phyloP scores from a whole-genome alignment of 1,140 invertebrate species.

The Drosophila gunungcola region DNA sequence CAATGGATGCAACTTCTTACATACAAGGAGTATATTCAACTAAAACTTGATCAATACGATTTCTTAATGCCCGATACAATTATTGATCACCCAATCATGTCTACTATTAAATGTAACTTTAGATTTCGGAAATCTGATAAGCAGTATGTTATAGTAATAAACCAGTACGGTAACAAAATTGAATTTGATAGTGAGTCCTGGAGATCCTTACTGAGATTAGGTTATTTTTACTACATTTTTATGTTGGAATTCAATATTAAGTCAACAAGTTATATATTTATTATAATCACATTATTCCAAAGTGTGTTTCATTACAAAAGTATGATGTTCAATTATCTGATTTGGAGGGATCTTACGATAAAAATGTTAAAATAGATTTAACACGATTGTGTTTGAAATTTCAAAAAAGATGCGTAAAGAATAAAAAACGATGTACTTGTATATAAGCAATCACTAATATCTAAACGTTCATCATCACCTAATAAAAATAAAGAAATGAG shows the following conservation, averaged over 20 bases:
- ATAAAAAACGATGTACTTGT: too few relatives aligned
- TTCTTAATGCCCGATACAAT: background rate
- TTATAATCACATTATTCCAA: slow-evolving; percentile 5
- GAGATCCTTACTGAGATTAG: slow-evolving; percentile 3
- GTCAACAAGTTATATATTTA: background rate
- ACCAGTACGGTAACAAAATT: background rate
- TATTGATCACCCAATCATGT: background rate
- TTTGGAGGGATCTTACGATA: background rate
- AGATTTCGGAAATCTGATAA: background rate
- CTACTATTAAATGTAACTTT: background rate
- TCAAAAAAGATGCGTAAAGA: too few relatives aligned
- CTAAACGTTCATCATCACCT: background rate
- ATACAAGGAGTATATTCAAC: slow-evolving; percentile 2
- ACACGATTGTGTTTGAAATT: background rate
- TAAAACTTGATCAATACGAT: background rate
- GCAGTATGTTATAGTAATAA: background rate
- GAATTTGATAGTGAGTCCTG: slow-evolving; percentile 9
- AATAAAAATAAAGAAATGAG: background rate
- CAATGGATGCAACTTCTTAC: background rate
- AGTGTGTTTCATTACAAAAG: slow-evolving; percentile 1
- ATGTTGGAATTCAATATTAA: slow-evolving; percentile 1
- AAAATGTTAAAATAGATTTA: slow-evolving; percentile 7
- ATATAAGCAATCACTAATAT: too few relatives aligned
- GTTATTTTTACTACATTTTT: slow-evolving; percentile 15
- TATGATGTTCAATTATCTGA: slow-evolving; percentile 1